Evolutionary conservation across 2,888 invertebrate species (phyloP).

Genomic region (Xestia rhomboidea): DNA sequence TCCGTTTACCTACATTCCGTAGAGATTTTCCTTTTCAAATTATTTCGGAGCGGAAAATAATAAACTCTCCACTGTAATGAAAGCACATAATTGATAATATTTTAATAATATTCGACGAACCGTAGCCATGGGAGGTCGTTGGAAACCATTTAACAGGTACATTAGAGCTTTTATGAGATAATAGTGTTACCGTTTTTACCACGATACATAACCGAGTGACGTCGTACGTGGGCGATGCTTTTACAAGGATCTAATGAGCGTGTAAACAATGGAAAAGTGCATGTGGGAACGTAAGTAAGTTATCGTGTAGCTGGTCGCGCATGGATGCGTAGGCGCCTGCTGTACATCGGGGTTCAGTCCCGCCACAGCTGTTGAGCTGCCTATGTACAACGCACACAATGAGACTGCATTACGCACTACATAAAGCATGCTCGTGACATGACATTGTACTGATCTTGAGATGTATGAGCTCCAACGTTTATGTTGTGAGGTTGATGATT

Average conservation of each 20-base stretch:
- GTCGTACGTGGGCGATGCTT: constrained; percentile 40
- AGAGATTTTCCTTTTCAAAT: constrained; percentile 18
- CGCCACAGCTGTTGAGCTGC: constrained; percentile 49
- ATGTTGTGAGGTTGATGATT: constrained; percentile 43
- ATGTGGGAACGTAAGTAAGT: constrained; percentile 73
- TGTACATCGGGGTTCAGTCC: constrained; percentile 36
- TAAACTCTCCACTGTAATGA: constrained; percentile 20
- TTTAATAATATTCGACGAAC: constrained; percentile 42
- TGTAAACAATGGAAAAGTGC: constrained; percentile 73
- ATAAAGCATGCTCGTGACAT: constrained; percentile 32
- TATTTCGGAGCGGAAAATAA: constrained; percentile 20
- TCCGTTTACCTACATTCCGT: constrained; percentile 1
- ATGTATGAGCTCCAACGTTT: constrained; percentile 34
- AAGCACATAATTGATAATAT: constrained; percentile 33
- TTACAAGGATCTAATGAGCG: constrained; percentile 60
- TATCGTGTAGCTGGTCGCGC: constrained; percentile 70
- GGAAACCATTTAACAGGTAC: constrained; percentile 46
- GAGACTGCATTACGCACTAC: constrained; percentile 43
- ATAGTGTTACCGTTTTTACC: constrained; percentile 52
- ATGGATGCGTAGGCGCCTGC: constrained; percentile 76
- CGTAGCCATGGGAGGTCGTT: constrained; percentile 44
- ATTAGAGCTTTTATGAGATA: constrained; percentile 55
- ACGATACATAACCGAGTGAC: constrained; percentile 35
- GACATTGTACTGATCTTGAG: constrained; percentile 49
- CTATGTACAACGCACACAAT: constrained; percentile 48